These are phyloP conservation scores for Anguilla marmorata DNA, from an alignment of 2,797 vertebrate species.

Conservation along the genomic window DNA sequence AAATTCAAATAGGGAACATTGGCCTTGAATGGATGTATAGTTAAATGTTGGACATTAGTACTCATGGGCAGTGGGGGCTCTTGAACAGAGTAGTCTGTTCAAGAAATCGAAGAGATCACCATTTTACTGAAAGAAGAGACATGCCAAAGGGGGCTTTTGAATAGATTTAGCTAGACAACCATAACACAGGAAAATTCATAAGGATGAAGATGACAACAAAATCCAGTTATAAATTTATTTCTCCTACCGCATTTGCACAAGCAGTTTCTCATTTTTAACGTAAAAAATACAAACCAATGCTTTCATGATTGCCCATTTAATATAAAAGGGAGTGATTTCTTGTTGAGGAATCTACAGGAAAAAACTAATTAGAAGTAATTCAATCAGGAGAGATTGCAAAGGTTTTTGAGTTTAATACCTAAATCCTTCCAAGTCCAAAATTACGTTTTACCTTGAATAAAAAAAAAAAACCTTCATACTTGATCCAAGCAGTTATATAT, in stretches of 20 bases:
- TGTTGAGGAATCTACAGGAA: background rate
- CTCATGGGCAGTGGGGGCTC: background rate
- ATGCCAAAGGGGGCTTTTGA: background rate
- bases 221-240: slow-evolving; percentile 1
- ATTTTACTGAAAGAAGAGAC: background rate
- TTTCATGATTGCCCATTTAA: slow-evolving; percentile 19
- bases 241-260: background rate
- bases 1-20: background rate
- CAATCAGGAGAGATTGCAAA: background rate
- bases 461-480: background rate
- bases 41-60: slow-evolving; percentile 6
- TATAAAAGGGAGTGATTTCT: slow-evolving; percentile 13
- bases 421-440: background rate
- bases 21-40: background rate
- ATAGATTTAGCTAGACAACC: background rate
- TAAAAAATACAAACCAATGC: slow-evolving; percentile 22
- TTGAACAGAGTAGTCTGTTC: background rate
- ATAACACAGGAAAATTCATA: background rate
- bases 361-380: background rate
- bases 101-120: background rate
- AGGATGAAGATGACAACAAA: background rate
- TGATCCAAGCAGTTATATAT: background rate
- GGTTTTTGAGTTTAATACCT: background rate
- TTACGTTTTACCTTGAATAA: background rate
- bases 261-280: background rate